These are phyloP conservation scores for Ophthalmolycus amberensis DNA, from an alignment of 2,113 vertebrate species.

Conservation along the genomic window DNA sequence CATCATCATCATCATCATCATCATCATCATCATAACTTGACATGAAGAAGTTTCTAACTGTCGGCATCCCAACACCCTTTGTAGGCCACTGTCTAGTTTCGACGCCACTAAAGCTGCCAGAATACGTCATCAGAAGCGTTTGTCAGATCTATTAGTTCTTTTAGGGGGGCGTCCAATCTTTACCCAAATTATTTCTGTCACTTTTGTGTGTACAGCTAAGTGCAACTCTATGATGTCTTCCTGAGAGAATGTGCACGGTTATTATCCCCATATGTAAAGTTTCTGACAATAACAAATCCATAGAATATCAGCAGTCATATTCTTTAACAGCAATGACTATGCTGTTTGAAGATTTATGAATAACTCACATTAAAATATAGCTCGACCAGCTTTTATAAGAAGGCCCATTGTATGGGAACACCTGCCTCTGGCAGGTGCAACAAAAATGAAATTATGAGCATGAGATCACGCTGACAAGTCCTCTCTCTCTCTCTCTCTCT, in stretches of 20 bases:
- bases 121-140: not conserved
- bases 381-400: not conserved
- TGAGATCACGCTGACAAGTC: not conserved
- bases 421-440: constrained; percentile 1
- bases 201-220: no score
- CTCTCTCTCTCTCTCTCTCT: not conserved
- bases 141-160: not conserved
- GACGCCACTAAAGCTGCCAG: not conserved
- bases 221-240: no score
- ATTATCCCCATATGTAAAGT: no score
- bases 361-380: not conserved
- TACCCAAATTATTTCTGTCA: no score
- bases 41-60: not conserved
- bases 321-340: not conserved
- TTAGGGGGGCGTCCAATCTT: no score
- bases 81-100: not conserved
- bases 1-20: not conserved
- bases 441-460: constrained; percentile 7
- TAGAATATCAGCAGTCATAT: not conserved
- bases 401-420: not conserved
- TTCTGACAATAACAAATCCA: not conserved
- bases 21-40: not conserved
- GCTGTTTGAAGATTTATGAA: not conserved
- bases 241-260: no score
- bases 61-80: not conserved